Base-by-base conservation (phyloP, 2,113 vertebrate species). In the Equus quagga region DNA sequence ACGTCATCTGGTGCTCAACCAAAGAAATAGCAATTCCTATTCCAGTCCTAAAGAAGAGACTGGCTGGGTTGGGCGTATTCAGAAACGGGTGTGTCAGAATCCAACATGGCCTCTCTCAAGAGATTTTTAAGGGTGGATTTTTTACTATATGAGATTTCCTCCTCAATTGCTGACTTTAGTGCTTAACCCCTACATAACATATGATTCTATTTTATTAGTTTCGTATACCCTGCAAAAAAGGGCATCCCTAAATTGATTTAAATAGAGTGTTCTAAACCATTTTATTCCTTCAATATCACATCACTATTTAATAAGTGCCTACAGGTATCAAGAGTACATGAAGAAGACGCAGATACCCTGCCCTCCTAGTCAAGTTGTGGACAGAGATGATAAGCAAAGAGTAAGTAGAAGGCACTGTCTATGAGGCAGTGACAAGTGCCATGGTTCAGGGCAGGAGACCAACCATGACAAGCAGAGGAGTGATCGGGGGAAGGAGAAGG, bases 101-200 rank as follows among this genome's bases (percentile, higher is more conserved):
- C 60, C 51, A 80, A 26, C 36, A 49, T 8, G 36, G n/a, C n/a
- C 0, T 18, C 58, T 54, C n/a, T 73, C 26, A 51, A 65, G 56
- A 84, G 46, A 84, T 81, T 64, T 91, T 91, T 81, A 70, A 89
- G 44, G 24, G 41, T 89, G 23, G 58, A 41, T 89, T 85, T 94
- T 73, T 89, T 1, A 58, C 8, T 41, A 1, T 79, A 67, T 65
- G 44, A 36, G 10, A 58, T 92, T 78, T 88, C n/a, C 46, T 64
- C 65, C 79, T 70, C 49, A 41, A 62, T 76, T 54, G 6, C n/a
- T 76, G 81, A 90, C 26, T 69, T 79, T 46, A 91, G 28, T 88
- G 49, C 65, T 31, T 64, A 91, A 91, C 80, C 75, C 14, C 56
- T 83, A 17, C 60, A 46, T 36, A 65, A 51, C 5, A 65, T n/a